Evolutionary conservation across 2,888 invertebrate genomes (phyloP).

Genomic region (Pseudococcus longispinus): DNA sequence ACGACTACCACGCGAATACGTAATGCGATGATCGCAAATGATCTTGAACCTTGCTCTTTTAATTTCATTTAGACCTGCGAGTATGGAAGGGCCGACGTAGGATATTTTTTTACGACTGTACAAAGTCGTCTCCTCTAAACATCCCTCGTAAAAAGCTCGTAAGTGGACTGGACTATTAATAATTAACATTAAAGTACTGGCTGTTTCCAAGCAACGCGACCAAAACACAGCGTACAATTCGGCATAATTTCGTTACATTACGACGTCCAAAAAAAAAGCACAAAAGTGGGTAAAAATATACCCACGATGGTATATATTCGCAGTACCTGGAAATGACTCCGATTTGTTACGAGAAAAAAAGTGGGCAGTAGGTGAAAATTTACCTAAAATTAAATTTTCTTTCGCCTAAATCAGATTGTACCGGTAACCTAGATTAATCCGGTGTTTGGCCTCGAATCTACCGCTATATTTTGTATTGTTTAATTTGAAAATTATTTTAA

Average conservation of each 20-base stretch:
- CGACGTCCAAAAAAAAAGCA: not conserved
- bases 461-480: not conserved
- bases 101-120: not conserved
- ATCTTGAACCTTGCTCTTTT: not conserved
- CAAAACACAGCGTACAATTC: slow-evolving; percentile 21
- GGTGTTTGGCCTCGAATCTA: not conserved
- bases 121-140: not conserved
- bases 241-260: not conserved
- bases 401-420: not conserved
- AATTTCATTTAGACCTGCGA: not conserved
- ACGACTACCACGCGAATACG: not conserved
- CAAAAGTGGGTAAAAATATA: not conserved
- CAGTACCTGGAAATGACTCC: not conserved
- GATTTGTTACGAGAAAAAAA: not conserved
- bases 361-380: not conserved
- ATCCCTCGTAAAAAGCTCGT: slow-evolving; percentile 28
- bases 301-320: not conserved
- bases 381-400: not conserved
- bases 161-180: slow-evolving; percentile 30
- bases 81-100: not conserved
- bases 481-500: not conserved
- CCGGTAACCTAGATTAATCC: not conserved
- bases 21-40: not conserved
- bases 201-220: slow-evolving; percentile 42
- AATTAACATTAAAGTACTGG: slow-evolving; percentile 42